Conservation (phyloP, 2,888 invertebrate species). For the Vandiemenella viatica region DNA sequence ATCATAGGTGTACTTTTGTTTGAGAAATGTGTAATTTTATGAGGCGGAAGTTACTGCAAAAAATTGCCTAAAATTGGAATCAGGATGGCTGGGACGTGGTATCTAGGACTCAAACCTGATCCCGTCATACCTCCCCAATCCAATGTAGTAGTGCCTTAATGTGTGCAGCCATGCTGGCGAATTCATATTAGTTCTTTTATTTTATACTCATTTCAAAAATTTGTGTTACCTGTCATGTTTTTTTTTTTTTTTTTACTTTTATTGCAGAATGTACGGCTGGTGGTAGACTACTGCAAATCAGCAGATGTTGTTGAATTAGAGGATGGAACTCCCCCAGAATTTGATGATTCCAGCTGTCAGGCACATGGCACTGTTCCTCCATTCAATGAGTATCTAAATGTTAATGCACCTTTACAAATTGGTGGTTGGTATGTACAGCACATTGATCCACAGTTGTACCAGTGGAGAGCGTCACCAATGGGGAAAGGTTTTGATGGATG, state of each 20-base stretch:
- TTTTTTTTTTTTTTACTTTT: neutral
- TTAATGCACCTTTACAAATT: constrained; percentile 87
- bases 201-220: too few relatives aligned
- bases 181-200: too few relatives aligned
- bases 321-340: constrained; percentile 75
- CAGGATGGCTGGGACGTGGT: too few relatives aligned
- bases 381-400: constrained; percentile 89
- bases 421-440: constrained; percentile 85
- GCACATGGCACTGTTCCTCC: constrained; percentile 81
- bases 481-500: constrained; percentile 91
- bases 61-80: too few relatives aligned
- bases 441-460: constrained; percentile 74
- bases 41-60: too few relatives aligned
- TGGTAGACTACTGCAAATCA: constrained; percentile 84
- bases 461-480: constrained; percentile 81
- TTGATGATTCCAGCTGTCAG: constrained; percentile 81
- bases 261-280: constrained; percentile 62
- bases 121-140: too few relatives aligned
- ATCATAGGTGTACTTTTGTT: too few relatives aligned
- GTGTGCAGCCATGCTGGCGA: too few relatives aligned
- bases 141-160: too few relatives aligned
- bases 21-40: too few relatives aligned
- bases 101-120: too few relatives aligned
- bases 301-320: constrained; percentile 79
- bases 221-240: neutral